Conservation (phyloP, 2,797 vertebrate genomes). For the Galago senegalensis region DNA sequence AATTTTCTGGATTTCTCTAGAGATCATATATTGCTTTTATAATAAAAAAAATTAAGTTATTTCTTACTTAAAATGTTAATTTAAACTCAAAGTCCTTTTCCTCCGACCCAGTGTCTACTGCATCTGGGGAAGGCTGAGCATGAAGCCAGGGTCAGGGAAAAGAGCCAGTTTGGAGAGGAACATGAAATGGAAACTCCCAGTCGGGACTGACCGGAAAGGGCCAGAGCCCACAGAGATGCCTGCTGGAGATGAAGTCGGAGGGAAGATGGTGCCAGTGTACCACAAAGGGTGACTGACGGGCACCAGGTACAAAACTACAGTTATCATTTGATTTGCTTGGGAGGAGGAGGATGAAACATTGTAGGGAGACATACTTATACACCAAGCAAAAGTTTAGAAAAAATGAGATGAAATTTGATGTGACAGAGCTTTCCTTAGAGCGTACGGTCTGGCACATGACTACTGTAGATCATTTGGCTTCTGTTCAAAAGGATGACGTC, state of each 20-base stretch:
- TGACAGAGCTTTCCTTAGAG: neutral
- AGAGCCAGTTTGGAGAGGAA: neutral
- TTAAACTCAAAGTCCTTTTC: neutral
- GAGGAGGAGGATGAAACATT: neutral
- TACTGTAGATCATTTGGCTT: neutral
- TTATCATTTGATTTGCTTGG: neutral
- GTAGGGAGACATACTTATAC: neutral
- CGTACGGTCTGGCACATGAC: neutral
- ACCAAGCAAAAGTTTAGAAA: neutral
- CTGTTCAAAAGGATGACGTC: neutral
- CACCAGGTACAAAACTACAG: neutral
- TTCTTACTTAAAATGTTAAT: constrained; percentile 41
- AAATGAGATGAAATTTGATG: neutral
- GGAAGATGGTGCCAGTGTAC: neutral
- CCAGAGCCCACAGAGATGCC: neutral
- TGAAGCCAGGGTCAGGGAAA: neutral
- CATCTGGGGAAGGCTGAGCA: fast-evolving
- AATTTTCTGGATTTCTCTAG: constrained; percentile 29
- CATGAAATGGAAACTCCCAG: neutral
- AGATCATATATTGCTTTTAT: neutral
- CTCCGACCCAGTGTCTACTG: neutral
- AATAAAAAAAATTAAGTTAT: neutral
- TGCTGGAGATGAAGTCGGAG: neutral
- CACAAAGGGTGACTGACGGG: neutral
- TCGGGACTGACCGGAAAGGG: neutral